Percentiles rank a stretch among this genome's conserved stretches.
phyloP scores from a whole-genome alignment of 1,140 invertebrate species.

The Camponotus floridanus region DNA sequence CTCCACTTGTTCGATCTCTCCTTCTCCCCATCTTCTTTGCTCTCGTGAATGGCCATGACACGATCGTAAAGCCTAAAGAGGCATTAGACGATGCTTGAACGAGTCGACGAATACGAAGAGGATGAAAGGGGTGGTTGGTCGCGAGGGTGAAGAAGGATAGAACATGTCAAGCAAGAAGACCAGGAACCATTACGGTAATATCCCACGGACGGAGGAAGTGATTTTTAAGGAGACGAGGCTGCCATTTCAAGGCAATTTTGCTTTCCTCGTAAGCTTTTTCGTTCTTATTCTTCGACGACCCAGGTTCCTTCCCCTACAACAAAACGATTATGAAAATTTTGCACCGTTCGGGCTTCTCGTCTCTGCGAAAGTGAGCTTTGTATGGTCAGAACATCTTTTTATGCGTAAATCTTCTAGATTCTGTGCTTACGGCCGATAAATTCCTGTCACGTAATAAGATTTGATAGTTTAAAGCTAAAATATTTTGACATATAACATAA shows the following conservation, averaged over 20 bases:
- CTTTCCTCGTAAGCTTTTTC: constrained; percentile 64
- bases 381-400: constrained; percentile 12
- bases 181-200: constrained; percentile 77
- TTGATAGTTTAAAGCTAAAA: too few species aligned
- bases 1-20: constrained; percentile 8
- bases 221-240: constrained; percentile 76
- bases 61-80: constrained; percentile 54
- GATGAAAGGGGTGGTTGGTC: not conserved
- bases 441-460: not conserved
- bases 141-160: constrained; percentile 1
- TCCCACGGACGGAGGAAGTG: constrained; percentile 74
- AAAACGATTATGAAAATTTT: constrained; percentile 79
- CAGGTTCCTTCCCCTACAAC: constrained; percentile 41
- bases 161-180: constrained; percentile 37
- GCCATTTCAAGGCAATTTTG: constrained; percentile 77
- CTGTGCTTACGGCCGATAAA: not conserved
- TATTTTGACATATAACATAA: too few species aligned
- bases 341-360: constrained; percentile 66
- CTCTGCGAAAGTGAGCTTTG: constrained; percentile 7
- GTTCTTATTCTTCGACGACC: constrained; percentile 46
- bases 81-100: constrained; percentile 39
- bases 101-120: constrained; percentile 21
- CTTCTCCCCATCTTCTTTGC: constrained; percentile 4
- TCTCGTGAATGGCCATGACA: constrained; percentile 45
- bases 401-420: constrained; percentile 36